Percentiles rank a stretch among this genome's conserved stretches.
Evolutionary conservation across 2,888 invertebrate species (phyloP).

Genomic region (Polydesmus complanatus): DNA sequence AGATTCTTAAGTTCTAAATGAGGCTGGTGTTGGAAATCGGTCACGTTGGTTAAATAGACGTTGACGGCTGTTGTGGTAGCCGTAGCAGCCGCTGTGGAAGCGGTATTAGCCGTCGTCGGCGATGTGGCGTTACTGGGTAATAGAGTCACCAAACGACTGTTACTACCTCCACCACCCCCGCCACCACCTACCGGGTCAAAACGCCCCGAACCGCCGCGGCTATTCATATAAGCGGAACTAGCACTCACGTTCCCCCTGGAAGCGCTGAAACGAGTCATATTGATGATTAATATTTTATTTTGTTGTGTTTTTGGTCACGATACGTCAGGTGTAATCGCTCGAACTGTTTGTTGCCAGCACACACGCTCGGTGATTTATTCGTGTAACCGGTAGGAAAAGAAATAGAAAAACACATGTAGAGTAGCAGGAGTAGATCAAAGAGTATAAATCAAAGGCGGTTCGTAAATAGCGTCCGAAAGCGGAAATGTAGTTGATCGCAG

Average conservation of each 20-base stretch:
- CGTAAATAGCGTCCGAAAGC: too few species aligned
- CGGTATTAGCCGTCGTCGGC: neutral
- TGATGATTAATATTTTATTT: neutral
- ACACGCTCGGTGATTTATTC: too few species aligned
- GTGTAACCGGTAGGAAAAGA: too few species aligned
- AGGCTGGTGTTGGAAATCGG: neutral
- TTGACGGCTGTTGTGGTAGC: neutral
- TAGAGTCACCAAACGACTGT: neutral
- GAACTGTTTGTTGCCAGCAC: too few species aligned
- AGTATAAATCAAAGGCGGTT: too few species aligned
- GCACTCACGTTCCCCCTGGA: neutral
- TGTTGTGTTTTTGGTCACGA: too few species aligned
- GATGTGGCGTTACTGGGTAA: neutral
- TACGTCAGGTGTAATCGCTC: too few species aligned
- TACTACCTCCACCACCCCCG: neutral
- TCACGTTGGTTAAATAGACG: neutral
- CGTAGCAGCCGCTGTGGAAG: neutral
- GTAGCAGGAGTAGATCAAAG: too few species aligned
- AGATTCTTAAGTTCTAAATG: neutral
- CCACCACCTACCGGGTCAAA: neutral
- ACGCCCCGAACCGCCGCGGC: neutral
- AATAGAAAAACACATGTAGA: too few species aligned
- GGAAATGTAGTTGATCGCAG: too few species aligned
- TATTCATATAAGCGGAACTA: neutral
- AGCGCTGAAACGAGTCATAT: neutral